These are phyloP conservation scores for Sinopyrophorus schimmeli DNA, from an alignment of 2,888 invertebrate species.

Conservation along the genomic window DNA sequence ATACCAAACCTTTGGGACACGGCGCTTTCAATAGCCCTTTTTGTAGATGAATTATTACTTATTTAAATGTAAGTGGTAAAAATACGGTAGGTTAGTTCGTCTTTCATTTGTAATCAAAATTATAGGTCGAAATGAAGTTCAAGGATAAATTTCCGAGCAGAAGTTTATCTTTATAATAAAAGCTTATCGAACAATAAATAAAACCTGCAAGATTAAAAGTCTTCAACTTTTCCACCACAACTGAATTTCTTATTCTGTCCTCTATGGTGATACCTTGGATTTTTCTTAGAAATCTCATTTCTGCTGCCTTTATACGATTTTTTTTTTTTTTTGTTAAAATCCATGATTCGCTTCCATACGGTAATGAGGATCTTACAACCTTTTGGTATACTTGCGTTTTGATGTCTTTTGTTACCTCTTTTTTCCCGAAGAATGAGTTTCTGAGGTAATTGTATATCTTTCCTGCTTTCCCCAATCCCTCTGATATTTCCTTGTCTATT, in stretches of 20 bases:
- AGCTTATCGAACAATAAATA: no score
- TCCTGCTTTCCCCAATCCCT: constrained; percentile 1
- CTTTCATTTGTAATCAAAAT: no score
- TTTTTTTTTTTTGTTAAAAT: constrained; percentile 4
- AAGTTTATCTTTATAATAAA: no score
- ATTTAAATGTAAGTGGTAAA: no score
- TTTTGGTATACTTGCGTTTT: constrained; percentile 5
- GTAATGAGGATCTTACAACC: constrained; percentile 12
- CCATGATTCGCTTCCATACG: constrained; percentile 10
- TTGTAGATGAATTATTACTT: no score
- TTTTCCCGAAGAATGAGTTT: constrained; percentile 15
- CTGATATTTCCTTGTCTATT: not conserved
- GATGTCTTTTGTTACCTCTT: constrained; percentile 4
- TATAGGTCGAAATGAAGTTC: no score
- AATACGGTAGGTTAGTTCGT: no score
- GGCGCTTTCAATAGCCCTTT: no score
- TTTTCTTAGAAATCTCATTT: constrained; percentile 15
- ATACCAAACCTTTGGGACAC: no score
- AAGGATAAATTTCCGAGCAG: no score
- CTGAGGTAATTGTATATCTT: constrained; percentile 1
- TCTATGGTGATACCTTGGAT: constrained; percentile 9
- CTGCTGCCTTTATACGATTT: constrained; percentile 10
- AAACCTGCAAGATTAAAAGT: no score
- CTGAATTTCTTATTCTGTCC: constrained; percentile 12
- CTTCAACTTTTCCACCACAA: constrained; percentile 7